These are phyloP conservation scores for Nothocercus julius DNA, from an alignment of 2,113 vertebrate species.

Conservation along the genomic window DNA sequence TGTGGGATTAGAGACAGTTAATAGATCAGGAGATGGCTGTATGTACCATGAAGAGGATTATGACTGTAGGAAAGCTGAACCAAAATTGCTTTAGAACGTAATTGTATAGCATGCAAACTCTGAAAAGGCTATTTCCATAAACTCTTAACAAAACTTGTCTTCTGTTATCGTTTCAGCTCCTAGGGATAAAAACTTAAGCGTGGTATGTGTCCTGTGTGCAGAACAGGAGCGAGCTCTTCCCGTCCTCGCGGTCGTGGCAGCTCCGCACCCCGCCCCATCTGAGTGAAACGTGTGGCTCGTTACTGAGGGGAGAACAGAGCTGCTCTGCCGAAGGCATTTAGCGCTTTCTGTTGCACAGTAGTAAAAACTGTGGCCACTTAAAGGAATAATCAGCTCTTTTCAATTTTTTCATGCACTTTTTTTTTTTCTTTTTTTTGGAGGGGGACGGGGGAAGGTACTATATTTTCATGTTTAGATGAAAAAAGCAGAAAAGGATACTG, in stretches of 20 bases:
- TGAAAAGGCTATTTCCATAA: conserved; percentile 70
- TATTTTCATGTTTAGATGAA: background rate
- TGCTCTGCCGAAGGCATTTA: background rate
- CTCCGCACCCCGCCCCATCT: conserved; percentile 50
- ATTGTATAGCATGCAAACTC: conserved; percentile 49
- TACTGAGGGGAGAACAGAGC: conserved; percentile 60
- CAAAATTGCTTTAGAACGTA: conserved; percentile 40
- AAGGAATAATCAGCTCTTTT: background rate
- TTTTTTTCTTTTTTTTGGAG: background rate
- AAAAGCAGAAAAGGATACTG: background rate
- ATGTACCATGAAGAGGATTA: conserved; percentile 51
- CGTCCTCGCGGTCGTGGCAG: conserved; percentile 58
- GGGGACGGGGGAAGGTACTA: too few relatives aligned
- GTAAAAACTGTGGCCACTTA: background rate
- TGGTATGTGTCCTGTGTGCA: conserved; percentile 62
- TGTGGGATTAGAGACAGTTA: conserved; percentile 54
- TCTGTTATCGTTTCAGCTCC: conserved; percentile 62
- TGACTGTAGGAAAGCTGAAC: conserved; percentile 49
- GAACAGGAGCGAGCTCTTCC: conserved; percentile 50
- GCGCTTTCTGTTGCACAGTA: background rate
- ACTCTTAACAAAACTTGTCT: conserved; percentile 58
- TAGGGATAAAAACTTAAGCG: conserved; percentile 43
- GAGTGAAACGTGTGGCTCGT: conserved; percentile 54
- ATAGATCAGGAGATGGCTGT: conserved; percentile 40
- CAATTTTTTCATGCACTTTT: background rate